Base-by-base conservation (phyloP, 1,140 invertebrate species). In the Cherax destructor region DNA sequence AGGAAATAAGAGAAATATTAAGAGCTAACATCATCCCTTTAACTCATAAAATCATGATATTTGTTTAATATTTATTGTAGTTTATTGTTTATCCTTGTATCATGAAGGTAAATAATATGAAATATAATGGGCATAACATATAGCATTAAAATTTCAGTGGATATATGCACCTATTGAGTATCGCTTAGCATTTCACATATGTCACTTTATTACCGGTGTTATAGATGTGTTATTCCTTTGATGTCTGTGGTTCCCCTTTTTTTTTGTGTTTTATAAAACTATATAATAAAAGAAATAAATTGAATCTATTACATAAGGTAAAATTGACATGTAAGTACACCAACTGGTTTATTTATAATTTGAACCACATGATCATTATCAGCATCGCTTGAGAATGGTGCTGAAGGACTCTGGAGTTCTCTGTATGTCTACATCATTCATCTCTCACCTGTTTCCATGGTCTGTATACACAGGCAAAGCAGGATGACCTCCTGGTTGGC, bases 371-470 rank as follows among this genome's bases (percentile, higher is more conserved):
- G 41, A 2, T 16, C 30, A 80, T 56, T n/a, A 21, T 4, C 61
- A 52, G 13, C n/a, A 78, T 49, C 1, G 76, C 76, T 47, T 41
- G 21, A 47, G 41, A 78, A 78, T 6, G n/a, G 5, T 52, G 41
- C 10, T 3, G 18, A 65, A 65, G 21, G 52, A 65, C 5, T 80
- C 69, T 41, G 56, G 50, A 83, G 69, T 47, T 30, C n/a, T 74
- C n/a, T 74, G 24, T n/a, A 30, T 74, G 69, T 30, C 24, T 30
- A 49, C 47, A 77, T 16, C 24, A 30, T 77, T 89, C 47, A 77
- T 16, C 24, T 50, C 83, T 89, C 72, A 92, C 92, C 92, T 92
- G 80, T 91, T 92, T 52, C 88, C 77, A 47, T 65, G 89, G 76
- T 91, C 92, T 50, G 89, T 69, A 49, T 91, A 88, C 49, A 65